These are phyloP conservation scores for Sebastes cheni DNA, from an alignment of 2,797 vertebrate genomes.

Conservation along the genomic window DNA sequence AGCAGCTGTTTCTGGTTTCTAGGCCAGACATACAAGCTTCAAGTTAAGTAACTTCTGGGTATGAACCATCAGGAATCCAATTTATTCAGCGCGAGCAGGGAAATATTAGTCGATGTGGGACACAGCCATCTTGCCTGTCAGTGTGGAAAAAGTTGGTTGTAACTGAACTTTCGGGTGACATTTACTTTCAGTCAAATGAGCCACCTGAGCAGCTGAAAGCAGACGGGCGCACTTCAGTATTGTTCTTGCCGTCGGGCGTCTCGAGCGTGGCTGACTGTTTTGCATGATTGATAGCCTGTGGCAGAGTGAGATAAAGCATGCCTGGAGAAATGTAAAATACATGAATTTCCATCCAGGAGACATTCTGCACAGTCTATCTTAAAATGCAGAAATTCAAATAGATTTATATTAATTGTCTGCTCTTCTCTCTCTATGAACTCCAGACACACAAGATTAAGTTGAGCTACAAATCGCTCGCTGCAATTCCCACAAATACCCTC, in stretches of 20 bases:
- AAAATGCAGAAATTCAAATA: slow-evolving; percentile 1
- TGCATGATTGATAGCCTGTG: slow-evolving; percentile 26
- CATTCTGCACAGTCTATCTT: not conserved
- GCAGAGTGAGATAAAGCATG: slow-evolving; percentile 14
- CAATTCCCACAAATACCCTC: slow-evolving; percentile 96
- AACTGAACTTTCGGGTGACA: not conserved
- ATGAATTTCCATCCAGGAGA: not conserved
- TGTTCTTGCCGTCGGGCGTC: not conserved
- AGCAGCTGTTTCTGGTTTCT: not conserved
- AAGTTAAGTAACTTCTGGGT: not conserved
- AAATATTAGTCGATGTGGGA: not conserved
- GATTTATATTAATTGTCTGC: slow-evolving; percentile 2
- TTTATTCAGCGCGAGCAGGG: not conserved
- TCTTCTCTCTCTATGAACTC: slow-evolving; percentile 58
- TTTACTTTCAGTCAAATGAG: slow-evolving; percentile 3
- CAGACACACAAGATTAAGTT: slow-evolving; percentile 93
- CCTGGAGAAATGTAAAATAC: slow-evolving; percentile 9
- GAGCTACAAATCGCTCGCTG: slow-evolving; percentile 95
- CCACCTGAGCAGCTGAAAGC: not conserved
- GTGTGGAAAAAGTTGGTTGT: not conserved
- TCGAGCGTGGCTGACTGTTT: slow-evolving; percentile 1
- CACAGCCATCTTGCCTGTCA: not conserved
- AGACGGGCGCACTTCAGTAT: not conserved
- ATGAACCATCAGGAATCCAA: not conserved
- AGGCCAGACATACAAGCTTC: not conserved